Conservation (phyloP, 92 coral and sea anemone species). For the Paramuricea clavata region DNA sequence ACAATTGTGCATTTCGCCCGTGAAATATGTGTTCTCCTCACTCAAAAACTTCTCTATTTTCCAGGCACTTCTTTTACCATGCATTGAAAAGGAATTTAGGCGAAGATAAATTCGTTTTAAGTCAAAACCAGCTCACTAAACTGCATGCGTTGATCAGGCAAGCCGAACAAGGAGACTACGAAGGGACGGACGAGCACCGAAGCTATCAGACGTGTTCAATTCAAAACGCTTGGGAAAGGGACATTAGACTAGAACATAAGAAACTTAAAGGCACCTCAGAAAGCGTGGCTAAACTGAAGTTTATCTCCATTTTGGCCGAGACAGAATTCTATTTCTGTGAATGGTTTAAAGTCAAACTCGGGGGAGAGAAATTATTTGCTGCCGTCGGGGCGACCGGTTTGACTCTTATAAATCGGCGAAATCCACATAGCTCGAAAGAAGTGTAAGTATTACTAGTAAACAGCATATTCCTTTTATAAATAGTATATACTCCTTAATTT, state of each 20-base stretch:
- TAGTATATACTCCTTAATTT: not conserved
- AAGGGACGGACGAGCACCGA: conserved; percentile 61
- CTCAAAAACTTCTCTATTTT: conserved; percentile 34
- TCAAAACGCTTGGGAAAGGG: conserved; percentile 73
- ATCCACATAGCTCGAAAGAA: conserved; percentile 83
- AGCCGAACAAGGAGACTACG: conserved; percentile 84
- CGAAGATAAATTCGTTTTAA: conserved; percentile 85
- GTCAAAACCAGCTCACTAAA: conserved; percentile 76
- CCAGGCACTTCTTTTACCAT: conserved; percentile 91
- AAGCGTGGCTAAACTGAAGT: conserved; percentile 80
- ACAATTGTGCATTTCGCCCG: not conserved
- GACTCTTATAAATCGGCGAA: conserved; percentile 82
- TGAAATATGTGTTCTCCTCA: conserved; percentile 13
- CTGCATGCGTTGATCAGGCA: conserved; percentile 91
- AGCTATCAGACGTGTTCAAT: conserved; percentile 66
- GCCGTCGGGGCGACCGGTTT: conserved; percentile 93
- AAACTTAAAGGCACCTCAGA: conserved; percentile 78
- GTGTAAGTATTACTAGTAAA: conserved; percentile 75
- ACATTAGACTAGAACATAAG: conserved; percentile 73
- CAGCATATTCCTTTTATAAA: too few relatives aligned
- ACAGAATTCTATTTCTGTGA: conserved; percentile 94
- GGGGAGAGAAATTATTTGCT: conserved; percentile 81
- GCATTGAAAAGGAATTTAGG: conserved; percentile 81
- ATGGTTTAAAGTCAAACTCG: conserved; percentile 89
- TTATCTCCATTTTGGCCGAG: conserved; percentile 82